A percentile compares a stretch with the other conserved stretches of the same genome.
Evolutionary conservation across 2,888 invertebrate genomes (phyloP).

Genomic region (Nasonia oneida): DNA sequence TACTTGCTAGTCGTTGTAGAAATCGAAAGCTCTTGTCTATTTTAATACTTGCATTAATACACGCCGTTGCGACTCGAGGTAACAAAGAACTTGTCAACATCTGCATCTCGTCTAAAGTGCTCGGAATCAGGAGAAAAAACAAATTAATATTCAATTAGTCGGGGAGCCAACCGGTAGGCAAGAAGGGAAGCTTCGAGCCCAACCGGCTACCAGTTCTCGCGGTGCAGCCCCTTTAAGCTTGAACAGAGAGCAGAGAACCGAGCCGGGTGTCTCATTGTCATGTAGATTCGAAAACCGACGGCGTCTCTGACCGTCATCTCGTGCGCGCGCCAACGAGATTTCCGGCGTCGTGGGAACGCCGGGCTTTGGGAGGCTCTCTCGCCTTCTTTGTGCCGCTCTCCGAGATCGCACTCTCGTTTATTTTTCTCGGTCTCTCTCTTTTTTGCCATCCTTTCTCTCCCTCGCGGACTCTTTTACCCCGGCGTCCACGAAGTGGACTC

Average conservation of each 20-base stretch:
- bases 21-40: no score
- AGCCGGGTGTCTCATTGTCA: slow-evolving; percentile 45
- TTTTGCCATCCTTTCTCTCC: slow-evolving; percentile 35
- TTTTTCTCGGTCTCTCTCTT: slow-evolving; percentile 44
- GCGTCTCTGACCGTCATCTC: slow-evolving; percentile 53
- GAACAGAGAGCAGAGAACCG: not conserved
- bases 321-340: slow-evolving; percentile 54
- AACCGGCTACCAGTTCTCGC: not conserved
- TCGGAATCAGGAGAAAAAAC: not conserved
- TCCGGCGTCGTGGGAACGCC: slow-evolving; percentile 63
- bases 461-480: slow-evolving; percentile 11
- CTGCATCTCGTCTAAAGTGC: not conserved
- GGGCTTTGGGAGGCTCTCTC: slow-evolving; percentile 41
- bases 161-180: not conserved
- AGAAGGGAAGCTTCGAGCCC: not conserved
- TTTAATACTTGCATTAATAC: no score
- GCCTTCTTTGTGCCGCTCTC: slow-evolving; percentile 43
- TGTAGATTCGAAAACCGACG: slow-evolving; percentile 53
- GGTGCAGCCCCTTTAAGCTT: not conserved
- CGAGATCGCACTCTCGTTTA: slow-evolving; percentile 58
- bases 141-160: slow-evolving; percentile 49
- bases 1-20: no score
- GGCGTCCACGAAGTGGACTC: slow-evolving; percentile 25
- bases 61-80: not conserved
- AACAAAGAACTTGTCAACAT: not conserved